Base-by-base conservation (phyloP, 1,140 invertebrate species). In the Antheraea mylitta region DNA sequence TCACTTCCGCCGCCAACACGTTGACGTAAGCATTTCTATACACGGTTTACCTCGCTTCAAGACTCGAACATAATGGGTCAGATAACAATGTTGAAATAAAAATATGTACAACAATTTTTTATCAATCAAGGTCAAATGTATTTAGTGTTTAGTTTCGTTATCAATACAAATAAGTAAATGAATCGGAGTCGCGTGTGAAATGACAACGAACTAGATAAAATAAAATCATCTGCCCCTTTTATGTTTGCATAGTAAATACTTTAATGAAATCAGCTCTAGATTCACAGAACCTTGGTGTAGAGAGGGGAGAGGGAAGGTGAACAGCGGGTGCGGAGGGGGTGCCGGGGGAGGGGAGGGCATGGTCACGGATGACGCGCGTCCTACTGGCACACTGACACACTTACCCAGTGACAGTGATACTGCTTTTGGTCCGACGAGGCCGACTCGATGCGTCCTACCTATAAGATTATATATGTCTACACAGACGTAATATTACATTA, bases 391-490 rank as follows among this genome's bases (percentile, higher is more conserved):
- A 91, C 85, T 91, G 85, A 87, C 89, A 91, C 89, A 91, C 83
- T 91, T 91, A 89, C 89, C 89, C 78, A 91, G 75, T 91, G 89
- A 91, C 89, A 91, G 85, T 91, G 89, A 85, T 85, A 89, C 87
- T 91, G 85, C 86, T 91, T 91, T 91, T 89, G 83, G 84, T 87
- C 70, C 78, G 87, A 60, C 88, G 87, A 89, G 89, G 89, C 85
- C 87, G 80, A 72, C 66, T 80, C 71, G 78, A 82, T 83, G 80
- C 80, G 83, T 89, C 81, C 82, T 87, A 89, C 86, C 85, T 88
- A 89, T 82, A 76, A 71, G 76, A 79, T 83, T 81, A 82, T 74
- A 82, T 74, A 58, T 69, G 58, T 67, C 38, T 70, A 69, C 58
- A 72, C 72, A 70, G 36, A 66, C 65, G 65, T 18, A 66, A 58